Evolutionary conservation across 2,797 vertebrate genomes (phyloP).

Genomic region (Anguilla marmorata): DNA sequence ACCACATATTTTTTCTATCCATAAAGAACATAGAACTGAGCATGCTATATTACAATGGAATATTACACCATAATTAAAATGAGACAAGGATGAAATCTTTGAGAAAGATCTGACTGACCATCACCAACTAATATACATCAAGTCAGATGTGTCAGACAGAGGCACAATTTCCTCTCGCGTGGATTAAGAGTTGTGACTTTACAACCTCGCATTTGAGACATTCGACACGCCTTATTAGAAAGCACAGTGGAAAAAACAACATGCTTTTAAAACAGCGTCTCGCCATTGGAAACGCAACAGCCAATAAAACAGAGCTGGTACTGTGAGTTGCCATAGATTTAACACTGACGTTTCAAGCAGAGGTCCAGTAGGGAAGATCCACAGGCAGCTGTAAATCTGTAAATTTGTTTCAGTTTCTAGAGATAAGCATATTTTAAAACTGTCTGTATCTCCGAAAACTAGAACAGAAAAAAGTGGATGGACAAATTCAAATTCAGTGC

Average conservation of each 20-base stretch:
- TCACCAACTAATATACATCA: no score
- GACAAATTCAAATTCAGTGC: background rate
- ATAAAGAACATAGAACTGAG: background rate
- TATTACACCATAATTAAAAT: conserved; percentile 6
- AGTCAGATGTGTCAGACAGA: no score
- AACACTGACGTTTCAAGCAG: conserved; percentile 40
- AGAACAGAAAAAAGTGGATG: background rate
- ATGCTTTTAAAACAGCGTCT: background rate
- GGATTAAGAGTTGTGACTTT: background rate
- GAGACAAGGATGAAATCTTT: background rate
- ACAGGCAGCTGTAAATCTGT: background rate
- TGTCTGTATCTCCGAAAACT: background rate
- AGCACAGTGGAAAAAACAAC: background rate
- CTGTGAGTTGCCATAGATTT: conserved; percentile 24
- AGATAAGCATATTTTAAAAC: conserved; percentile 22
- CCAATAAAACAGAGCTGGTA: background rate
- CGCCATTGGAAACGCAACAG: background rate
- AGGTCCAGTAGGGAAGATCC: conserved; percentile 27
- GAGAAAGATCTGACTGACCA: background rate
- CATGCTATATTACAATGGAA: background rate
- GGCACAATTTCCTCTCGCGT: no score
- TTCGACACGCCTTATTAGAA: background rate
- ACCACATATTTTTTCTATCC: background rate
- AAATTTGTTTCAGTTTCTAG: conserved; percentile 28
- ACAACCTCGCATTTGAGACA: background rate